Base-by-base conservation (phyloP, 1,140 invertebrate species). In the Copidosoma floridanum region DNA sequence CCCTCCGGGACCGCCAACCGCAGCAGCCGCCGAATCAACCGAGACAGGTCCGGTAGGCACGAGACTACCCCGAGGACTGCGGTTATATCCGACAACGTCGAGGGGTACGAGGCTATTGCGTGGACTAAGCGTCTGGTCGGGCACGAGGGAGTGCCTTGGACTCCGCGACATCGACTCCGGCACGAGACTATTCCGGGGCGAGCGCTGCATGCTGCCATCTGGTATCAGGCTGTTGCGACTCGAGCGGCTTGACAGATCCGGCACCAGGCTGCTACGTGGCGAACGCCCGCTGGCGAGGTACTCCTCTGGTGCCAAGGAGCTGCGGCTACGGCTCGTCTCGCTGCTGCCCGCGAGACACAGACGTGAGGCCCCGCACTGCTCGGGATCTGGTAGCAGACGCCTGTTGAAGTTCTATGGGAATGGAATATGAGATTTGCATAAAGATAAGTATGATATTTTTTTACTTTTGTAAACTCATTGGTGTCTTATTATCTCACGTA, bases 61-160 rank as follows among this genome's bases (percentile, higher is more conserved):
- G 57, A 87, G 72, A 72, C 86, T 86, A 63, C 86, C 87, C 51
- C 86, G 77, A 0, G 86, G 86, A 75, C 85, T 87, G 24, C 85
- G 75, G 62, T 85, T 86, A 63, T 85, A 85, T 5, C 69, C 68
- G 16, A 77, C 61, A 46, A 75, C 75, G 3, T 59, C 48, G 1
- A 63, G 46, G 1, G 74, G 83, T 38, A 85, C 79, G 27, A 86
- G 60, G 26, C 83, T 85, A 44, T 85, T 74, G 41, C 85, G 74
- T 0, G 77, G 76, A 64, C 75, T 79, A 11, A 77, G 53, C 0
- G 68, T 64, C 16, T 16, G 21, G 21, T 81, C 79, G 1, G 79
- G 76, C 3, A 77, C 70, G 32, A 82, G 58, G 7, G 78, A 81
- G 38, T 77, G 71, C 35, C 84, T 75, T 1, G 82, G 77, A 58